phyloP scores from a whole-genome alignment of 2,888 invertebrate genomes.

The Endotricha flammealis region DNA sequence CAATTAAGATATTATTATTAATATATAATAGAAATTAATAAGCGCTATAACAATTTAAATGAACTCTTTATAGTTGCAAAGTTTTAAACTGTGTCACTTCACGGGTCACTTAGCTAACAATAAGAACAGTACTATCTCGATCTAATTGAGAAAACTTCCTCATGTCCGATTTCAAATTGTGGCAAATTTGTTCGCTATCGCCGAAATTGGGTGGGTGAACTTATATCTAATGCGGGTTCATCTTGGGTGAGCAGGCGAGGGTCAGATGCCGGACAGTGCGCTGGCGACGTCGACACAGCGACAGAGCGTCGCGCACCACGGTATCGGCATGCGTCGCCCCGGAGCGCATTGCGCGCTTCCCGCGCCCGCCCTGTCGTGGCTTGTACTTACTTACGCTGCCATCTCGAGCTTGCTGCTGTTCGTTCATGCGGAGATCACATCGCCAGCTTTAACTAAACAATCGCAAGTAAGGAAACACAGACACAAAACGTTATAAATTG shows the following conservation, averaged over 20 bases:
- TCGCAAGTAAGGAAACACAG: conserved; percentile 9
- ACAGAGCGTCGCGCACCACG: conserved; percentile 52
- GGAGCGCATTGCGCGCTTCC: conserved; percentile 28
- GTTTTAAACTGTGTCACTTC: neutral
- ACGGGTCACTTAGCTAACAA: conserved; percentile 13
- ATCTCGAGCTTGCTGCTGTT: conserved; percentile 11
- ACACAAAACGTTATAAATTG: no score
- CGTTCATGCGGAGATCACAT: conserved; percentile 1
- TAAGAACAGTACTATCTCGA: conserved; percentile 23
- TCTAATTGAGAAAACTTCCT: conserved; percentile 40
- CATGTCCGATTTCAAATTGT: conserved; percentile 37
- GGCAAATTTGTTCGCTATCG: conserved; percentile 54
- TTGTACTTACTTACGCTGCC: conserved; percentile 12
- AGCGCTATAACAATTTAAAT: no score
- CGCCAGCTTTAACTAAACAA: neutral
- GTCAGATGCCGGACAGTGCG: conserved; percentile 60
- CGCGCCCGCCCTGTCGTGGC: conserved; percentile 18
- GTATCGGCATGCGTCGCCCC: conserved; percentile 54
- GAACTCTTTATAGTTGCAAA: no score
- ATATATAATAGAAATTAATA: no score
- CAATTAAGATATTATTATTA: no score
- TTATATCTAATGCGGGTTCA: conserved; percentile 65
- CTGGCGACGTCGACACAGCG: conserved; percentile 29
- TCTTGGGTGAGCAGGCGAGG: conserved; percentile 50
- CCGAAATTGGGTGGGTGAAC: conserved; percentile 72